Conservation (phyloP, 2,113 vertebrate genomes). For the Hiodon alosoides region DNA sequence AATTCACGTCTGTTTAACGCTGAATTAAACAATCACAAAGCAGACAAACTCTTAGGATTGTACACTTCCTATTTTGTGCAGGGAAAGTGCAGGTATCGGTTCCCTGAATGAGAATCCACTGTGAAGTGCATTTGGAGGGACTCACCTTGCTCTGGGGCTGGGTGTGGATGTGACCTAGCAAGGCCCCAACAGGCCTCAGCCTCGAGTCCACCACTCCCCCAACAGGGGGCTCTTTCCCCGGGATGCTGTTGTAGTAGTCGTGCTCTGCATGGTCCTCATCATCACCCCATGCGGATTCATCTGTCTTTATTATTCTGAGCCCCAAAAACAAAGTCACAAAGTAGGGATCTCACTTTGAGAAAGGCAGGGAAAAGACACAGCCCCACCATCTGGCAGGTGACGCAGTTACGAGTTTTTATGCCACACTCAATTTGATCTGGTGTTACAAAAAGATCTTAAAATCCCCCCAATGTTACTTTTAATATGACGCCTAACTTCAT, state of each 20-base stretch:
- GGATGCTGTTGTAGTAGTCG: constrained; percentile 94
- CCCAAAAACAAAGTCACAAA: neutral
- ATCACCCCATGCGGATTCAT: constrained; percentile 76
- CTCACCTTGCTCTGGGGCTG: constrained; percentile 54
- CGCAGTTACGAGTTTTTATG: neutral
- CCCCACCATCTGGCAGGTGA: too few species aligned
- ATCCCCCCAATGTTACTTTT: neutral
- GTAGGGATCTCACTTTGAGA: neutral
- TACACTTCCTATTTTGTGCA: neutral
- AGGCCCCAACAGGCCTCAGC: constrained; percentile 45
- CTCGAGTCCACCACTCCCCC: constrained; percentile 87
- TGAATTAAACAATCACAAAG: neutral
- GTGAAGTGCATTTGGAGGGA: neutral
- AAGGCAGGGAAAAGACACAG: neutral
- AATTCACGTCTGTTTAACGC: neutral
- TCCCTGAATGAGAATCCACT: neutral
- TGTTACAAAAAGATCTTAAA: neutral
- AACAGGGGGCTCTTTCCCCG: constrained; percentile 84
- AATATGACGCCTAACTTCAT: too few species aligned
- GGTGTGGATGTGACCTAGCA: constrained; percentile 56
- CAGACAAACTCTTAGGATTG: neutral
- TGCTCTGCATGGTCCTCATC: constrained; percentile 72
- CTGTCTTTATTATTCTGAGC: constrained; percentile 61
- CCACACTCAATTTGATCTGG: neutral
- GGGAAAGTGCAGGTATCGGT: too few species aligned